phyloP scores from a whole-genome alignment of 30 jellyfish, hydroid and myxozoan genomes.

The Morbakka virulenta region DNA sequence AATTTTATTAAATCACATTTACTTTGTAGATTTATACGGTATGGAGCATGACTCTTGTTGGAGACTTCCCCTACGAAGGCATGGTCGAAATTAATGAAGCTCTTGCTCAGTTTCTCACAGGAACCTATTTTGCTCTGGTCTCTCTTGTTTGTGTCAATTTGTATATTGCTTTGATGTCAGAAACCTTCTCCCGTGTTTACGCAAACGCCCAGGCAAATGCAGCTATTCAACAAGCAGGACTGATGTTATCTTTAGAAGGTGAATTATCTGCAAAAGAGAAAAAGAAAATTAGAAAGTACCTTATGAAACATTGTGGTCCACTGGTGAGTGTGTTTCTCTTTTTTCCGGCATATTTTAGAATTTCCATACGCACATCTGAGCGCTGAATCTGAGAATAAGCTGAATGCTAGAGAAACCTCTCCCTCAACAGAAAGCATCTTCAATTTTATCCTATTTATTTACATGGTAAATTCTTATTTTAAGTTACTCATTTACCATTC shows the following conservation, averaged over 20 bases:
- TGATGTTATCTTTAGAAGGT: constrained; percentile 29
- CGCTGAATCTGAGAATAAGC: no score
- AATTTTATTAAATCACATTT: no score
- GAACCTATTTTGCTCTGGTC: constrained; percentile 76
- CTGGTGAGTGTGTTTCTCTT: constrained; percentile 79
- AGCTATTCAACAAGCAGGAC: constrained; percentile 56
- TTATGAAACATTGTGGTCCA: constrained; percentile 77
- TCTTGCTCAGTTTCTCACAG: constrained; percentile 90
- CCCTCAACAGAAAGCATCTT: no score
- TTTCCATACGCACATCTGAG: no score
- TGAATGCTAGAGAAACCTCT: no score
- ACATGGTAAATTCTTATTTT: no score
- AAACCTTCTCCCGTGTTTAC: constrained; percentile 64
- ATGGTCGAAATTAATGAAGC: constrained; percentile 62
- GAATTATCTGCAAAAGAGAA: constrained; percentile 13
- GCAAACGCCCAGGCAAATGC: constrained; percentile 64
- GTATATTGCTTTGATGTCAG: no score
- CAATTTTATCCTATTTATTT: no score
- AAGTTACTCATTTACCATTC: no score
- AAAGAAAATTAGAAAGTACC: constrained; percentile 33
- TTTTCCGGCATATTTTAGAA: no score
- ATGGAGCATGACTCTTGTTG: constrained; percentile 87
- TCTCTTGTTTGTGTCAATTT: constrained; percentile 66
- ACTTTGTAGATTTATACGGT: constrained; percentile 38
- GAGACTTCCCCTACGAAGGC: constrained; percentile 75